Percentiles rank a stretch among this genome's conserved stretches.
These are phyloP conservation scores for Epistrophe grossulariae DNA, from an alignment of 2,888 invertebrate species.

Conservation along the genomic window DNA sequence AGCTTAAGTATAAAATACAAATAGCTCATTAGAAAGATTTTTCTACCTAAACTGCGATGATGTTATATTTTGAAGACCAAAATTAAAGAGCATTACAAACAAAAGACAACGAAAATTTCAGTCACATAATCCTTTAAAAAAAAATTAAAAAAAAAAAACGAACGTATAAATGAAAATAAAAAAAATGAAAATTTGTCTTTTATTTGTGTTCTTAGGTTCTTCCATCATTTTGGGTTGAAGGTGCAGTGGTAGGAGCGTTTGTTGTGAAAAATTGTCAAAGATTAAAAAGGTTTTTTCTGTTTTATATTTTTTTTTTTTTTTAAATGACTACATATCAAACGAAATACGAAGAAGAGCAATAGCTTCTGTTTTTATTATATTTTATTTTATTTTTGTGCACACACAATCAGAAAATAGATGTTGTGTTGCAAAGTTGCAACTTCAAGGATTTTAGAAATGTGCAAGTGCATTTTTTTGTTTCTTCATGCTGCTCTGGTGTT, in stretches of 20 bases:
- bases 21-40: conserved; percentile 62
- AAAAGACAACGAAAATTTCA: conserved; percentile 52
- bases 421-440: conserved; percentile 44
- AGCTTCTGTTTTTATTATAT: conserved; percentile 1
- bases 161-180: neutral
- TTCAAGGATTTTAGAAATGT: conserved; percentile 45
- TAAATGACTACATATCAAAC: conserved; percentile 30
- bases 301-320: conserved; percentile 17
- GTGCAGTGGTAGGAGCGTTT: conserved; percentile 24
- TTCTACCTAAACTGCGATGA: conserved; percentile 24
- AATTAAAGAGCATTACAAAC: conserved; percentile 30
- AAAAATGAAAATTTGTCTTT: conserved; percentile 40
- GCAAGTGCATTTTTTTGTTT: conserved; percentile 54
- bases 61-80: neutral
- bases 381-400: neutral
- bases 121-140: conserved; percentile 49
- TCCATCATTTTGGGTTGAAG: conserved; percentile 40
- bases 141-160: conserved; percentile 11
- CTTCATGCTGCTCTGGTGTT: neutral
- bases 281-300: conserved; percentile 45
- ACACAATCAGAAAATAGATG: conserved; percentile 30
- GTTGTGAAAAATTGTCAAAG: conserved; percentile 67
- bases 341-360: conserved; percentile 17
- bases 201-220: conserved; percentile 42
- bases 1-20: conserved; percentile 64